Conservation (phyloP, 2,797 vertebrate genomes). For the Myotis pilosus region DNA sequence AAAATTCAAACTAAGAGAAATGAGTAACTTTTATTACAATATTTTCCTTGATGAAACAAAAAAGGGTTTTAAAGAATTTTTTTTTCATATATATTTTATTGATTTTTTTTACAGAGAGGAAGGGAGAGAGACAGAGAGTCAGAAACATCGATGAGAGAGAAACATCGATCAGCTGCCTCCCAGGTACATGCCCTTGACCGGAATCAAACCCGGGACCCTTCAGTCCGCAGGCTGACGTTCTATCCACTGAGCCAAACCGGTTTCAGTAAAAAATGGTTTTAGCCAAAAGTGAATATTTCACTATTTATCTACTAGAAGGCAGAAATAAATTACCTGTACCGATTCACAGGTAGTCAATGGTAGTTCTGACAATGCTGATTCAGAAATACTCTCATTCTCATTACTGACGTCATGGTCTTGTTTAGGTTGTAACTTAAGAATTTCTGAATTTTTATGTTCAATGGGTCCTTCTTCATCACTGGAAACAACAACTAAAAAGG, state of each 20-base stretch:
- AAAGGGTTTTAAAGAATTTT: background rate
- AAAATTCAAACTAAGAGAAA: background rate
- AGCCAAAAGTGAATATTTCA: slow-evolving; percentile 7
- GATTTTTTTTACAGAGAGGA: too few relatives aligned
- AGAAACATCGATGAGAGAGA: too few relatives aligned
- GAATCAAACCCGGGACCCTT: too few relatives aligned
- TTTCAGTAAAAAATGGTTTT: background rate
- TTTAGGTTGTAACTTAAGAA: slow-evolving; percentile 40
- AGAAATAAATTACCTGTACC: slow-evolving; percentile 75
- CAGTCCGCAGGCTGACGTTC: too few relatives aligned
- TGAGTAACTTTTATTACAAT: slow-evolving; percentile 5
- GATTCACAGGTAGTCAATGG: slow-evolving; percentile 47
- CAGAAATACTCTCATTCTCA: slow-evolving; percentile 61
- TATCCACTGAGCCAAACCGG: too few relatives aligned
- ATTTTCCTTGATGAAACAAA: slow-evolving; percentile 24
- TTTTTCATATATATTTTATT: too few relatives aligned
- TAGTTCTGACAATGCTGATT: slow-evolving; percentile 59
- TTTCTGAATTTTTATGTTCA: slow-evolving; percentile 73
- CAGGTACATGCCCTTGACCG: too few relatives aligned
- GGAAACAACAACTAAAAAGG: slow-evolving; percentile 91
- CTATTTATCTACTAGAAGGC: background rate
- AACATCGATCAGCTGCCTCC: too few relatives aligned
- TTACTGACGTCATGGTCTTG: slow-evolving; percentile 17
- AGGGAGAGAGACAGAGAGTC: too few relatives aligned
- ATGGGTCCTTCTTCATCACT: slow-evolving; percentile 89